phyloP scores from a whole-genome alignment of 2,888 invertebrate genomes.

The Acanthopleura granulata region DNA sequence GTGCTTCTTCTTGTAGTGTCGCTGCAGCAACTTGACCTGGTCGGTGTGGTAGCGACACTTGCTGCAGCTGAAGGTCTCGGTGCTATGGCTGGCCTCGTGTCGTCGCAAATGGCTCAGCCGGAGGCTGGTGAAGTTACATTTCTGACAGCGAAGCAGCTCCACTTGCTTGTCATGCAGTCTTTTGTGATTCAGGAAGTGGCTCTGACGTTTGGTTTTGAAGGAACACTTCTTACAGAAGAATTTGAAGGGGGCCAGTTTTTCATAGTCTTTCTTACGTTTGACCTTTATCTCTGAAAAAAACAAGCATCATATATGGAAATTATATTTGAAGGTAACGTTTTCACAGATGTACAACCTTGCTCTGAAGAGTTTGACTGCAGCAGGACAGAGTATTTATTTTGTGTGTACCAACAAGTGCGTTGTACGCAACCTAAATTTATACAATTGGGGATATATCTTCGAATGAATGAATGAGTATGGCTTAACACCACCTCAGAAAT shows the following conservation, averaged over 20 bases:
- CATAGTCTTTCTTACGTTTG: conserved; percentile 49
- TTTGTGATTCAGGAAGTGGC: conserved; percentile 68
- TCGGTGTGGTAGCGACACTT: conserved; percentile 63
- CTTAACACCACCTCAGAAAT: no score
- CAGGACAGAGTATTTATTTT: no score
- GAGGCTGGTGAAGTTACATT: conserved; percentile 68
- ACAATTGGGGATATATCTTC: no score
- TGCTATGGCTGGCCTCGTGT: conserved; percentile 67
- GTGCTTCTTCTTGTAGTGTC: conserved; percentile 60
- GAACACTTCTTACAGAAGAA: conserved; percentile 70
- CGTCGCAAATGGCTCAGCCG: conserved; percentile 66
- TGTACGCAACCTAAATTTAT: no score
- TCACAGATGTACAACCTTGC: no score
- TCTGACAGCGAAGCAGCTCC: conserved; percentile 56
- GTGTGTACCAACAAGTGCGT: no score
- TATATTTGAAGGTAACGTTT: no score
- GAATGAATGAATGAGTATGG: no score
- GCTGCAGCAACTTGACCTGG: conserved; percentile 44
- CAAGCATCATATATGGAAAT: neutral
- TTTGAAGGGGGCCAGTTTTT: conserved; percentile 75
- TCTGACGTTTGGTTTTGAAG: conserved; percentile 70
- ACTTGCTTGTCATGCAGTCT: conserved; percentile 58
- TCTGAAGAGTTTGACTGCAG: no score
- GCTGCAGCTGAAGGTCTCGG: conserved; percentile 48
- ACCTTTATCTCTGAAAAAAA: conserved; percentile 10